A percentile compares a stretch with the other conserved stretches of the same genome.
phyloP scores from a whole-genome alignment of 2,888 invertebrate genomes.

The Leuctra nigra region DNA sequence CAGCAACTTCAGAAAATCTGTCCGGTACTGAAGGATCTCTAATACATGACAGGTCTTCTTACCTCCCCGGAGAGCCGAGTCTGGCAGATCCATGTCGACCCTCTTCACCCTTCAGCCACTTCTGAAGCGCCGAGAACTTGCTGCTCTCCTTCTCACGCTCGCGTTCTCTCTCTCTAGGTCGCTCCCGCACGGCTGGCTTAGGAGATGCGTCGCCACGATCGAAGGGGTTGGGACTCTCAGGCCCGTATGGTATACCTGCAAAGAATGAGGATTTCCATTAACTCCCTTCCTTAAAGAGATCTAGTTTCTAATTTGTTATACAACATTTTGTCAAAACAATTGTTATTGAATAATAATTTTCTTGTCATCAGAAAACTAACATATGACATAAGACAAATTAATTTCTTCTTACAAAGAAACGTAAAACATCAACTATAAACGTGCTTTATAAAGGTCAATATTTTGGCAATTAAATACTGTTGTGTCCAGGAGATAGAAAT shows the following conservation, averaged over 20 bases:
- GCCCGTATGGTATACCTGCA: neutral
- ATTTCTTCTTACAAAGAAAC: no score
- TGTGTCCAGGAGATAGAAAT: no score
- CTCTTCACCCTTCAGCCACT: conserved; percentile 51
- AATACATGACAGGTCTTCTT: neutral
- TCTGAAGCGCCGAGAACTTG: conserved; percentile 48
- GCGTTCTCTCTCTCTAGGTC: conserved; percentile 35
- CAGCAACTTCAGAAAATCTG: neutral
- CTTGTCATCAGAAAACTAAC: no score
- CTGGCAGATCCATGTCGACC: conserved; percentile 21
- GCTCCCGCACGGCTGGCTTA: conserved; percentile 29
- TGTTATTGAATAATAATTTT: no score
- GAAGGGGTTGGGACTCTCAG: conserved; percentile 15
- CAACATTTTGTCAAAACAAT: no score
- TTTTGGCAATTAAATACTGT: no score
- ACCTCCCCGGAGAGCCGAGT: conserved; percentile 35
- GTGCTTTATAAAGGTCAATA: no score
- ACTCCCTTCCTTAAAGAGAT: no score
- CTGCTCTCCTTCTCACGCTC: conserved; percentile 35
- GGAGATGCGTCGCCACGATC: conserved; percentile 34
- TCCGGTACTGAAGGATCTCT: neutral
- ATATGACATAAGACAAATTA: no score
- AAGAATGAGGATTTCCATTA: no score
- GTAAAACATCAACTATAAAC: no score
- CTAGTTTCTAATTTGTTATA: no score